Evolutionary conservation across 2,888 invertebrate genomes (phyloP).

Genomic region (Catocala nupta): DNA sequence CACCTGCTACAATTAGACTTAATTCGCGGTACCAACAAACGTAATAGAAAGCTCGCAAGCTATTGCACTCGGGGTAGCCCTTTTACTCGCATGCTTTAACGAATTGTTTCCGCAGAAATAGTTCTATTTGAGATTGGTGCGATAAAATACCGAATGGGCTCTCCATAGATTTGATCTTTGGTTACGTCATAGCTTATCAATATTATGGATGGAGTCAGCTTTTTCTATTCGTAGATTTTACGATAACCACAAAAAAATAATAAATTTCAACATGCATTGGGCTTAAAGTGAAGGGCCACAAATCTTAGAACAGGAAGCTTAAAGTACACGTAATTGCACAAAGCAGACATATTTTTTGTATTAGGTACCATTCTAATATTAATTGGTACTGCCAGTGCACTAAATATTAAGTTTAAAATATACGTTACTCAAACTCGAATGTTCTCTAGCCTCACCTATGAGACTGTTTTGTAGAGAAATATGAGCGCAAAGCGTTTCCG

Average conservation of each 20-base stretch:
- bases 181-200: slow-evolving; percentile 20
- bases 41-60: slow-evolving; percentile 60
- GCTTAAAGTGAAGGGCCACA: not conserved
- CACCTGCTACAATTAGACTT: slow-evolving; percentile 58
- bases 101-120: slow-evolving; percentile 24
- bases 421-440: slow-evolving; percentile 4
- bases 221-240: not conserved
- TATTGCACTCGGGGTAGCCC: slow-evolving; percentile 37
- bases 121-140: slow-evolving; percentile 18
- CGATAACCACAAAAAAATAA: not conserved
- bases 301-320: no score
- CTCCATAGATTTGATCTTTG: slow-evolving; percentile 20
- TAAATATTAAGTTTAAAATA: slow-evolving; percentile 23
- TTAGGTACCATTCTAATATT: no score
- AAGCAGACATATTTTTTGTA: no score
- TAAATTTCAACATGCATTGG: no score
- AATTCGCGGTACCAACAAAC: slow-evolving; percentile 41
- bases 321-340: no score
- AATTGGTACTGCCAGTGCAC: not conserved
- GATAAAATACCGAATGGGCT: slow-evolving; percentile 5
- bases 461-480: slow-evolving; percentile 22
- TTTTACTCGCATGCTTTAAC: slow-evolving; percentile 41
- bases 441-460: slow-evolving; percentile 7
- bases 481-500: slow-evolving; percentile 60
- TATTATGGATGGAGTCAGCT: not conserved